Percentiles rank a stretch among this genome's conserved stretches.
These are phyloP conservation scores for Galaxias olidus DNA, from an alignment of 2,797 vertebrate genomes.

Conservation along the genomic window DNA sequence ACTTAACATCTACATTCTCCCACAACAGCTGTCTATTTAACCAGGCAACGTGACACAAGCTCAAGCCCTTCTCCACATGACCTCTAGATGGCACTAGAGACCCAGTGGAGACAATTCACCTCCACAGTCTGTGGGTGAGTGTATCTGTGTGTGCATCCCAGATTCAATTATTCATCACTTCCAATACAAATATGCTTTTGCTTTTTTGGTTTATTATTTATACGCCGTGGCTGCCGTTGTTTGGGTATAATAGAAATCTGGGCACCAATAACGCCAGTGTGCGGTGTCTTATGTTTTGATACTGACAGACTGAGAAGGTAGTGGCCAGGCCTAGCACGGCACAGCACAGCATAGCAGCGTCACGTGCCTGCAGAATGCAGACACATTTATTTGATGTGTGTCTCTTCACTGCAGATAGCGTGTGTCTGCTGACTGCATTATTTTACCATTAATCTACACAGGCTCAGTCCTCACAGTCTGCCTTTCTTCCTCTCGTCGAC, in stretches of 20 bases:
- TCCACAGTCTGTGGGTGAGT: conserved; percentile 15
- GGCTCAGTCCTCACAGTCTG: conserved; percentile 39
- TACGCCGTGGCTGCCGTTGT: conserved; percentile 57
- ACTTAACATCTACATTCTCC: conserved; percentile 30
- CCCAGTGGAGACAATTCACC: conserved; percentile 49
- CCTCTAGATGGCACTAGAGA: conserved; percentile 78
- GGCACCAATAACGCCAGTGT: conserved; percentile 64
- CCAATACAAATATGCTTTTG: conserved; percentile 69
- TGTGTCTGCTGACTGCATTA: conserved; percentile 46
- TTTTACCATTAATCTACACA: conserved; percentile 43
- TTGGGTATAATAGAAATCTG: conserved; percentile 61
- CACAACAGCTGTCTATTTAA: conserved; percentile 15
- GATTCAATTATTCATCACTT: conserved; percentile 77
- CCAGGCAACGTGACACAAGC: background rate
- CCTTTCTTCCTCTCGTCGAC: conserved; percentile 12
- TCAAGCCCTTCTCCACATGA: conserved; percentile 29
- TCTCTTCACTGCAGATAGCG: conserved; percentile 45
- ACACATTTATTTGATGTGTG: conserved; percentile 51
- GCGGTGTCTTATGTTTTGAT: conserved; percentile 72
- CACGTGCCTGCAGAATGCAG: too few species aligned
- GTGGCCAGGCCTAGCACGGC: conserved; percentile 23
- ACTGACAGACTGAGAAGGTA: conserved; percentile 58
- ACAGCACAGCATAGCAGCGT: conserved; percentile 25
- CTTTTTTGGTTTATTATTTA: conserved; percentile 77
- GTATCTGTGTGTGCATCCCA: conserved; percentile 30